These are phyloP conservation scores for Sinocyclocheilus grahami DNA, from an alignment of 2,113 vertebrate species.

Conservation along the genomic window DNA sequence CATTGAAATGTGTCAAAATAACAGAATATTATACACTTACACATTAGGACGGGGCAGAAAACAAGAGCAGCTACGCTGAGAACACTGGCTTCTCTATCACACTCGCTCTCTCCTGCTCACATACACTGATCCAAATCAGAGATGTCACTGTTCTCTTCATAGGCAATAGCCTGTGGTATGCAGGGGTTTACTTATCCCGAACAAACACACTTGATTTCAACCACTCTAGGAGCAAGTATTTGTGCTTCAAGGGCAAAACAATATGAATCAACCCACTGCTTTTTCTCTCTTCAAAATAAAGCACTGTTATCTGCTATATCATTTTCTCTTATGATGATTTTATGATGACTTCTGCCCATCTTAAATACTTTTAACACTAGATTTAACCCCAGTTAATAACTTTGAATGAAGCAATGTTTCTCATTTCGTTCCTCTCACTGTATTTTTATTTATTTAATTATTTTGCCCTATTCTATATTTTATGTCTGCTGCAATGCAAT, in stretches of 20 bases:
- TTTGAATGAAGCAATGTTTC: too few species aligned
- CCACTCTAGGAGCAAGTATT: background rate
- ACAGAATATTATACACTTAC: background rate
- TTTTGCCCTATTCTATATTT: background rate
- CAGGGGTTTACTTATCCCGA: background rate
- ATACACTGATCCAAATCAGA: constrained; percentile 13
- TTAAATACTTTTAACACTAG: too few species aligned
- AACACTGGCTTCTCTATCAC: constrained; percentile 57
- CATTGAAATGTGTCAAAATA: background rate
- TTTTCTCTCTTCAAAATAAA: constrained; percentile 1
- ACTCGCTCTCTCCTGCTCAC: background rate
- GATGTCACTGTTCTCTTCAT: constrained; percentile 1
- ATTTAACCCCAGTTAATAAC: background rate
- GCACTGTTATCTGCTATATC: background rate
- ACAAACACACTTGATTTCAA: background rate
- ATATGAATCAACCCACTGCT: background rate
- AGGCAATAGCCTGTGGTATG: background rate
- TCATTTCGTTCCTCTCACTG: too few species aligned
- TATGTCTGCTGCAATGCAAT: background rate
- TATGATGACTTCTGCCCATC: background rate
- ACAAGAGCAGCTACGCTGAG: constrained; percentile 69
- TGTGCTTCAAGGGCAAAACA: background rate
- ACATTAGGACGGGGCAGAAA: constrained; percentile 69
- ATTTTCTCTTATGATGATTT: background rate
- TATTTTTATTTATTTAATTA: background rate